A percentile compares a stretch with the other conserved stretches of the same genome.
Conservation (phyloP, 1,140 invertebrate species). For the Eupeodes corollae region DNA sequence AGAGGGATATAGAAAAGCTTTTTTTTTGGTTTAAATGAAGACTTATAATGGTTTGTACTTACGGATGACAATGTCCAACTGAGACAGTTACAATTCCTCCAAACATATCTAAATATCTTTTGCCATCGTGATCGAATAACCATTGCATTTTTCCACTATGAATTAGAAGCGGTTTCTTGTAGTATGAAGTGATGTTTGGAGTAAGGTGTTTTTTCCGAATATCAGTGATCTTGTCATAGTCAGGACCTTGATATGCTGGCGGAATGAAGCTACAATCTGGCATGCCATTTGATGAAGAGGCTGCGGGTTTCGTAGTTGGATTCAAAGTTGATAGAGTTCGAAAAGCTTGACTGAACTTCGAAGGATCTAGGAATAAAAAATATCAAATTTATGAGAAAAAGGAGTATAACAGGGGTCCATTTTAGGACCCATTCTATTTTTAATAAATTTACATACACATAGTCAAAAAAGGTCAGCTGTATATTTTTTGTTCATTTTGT, state of each 20-base stretch:
- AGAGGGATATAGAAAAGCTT: background rate
- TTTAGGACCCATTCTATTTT: no score
- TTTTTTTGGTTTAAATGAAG: background rate
- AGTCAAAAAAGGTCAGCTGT: no score
- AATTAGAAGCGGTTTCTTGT: conserved; percentile 72
- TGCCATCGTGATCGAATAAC: conserved; percentile 78
- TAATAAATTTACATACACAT: no score
- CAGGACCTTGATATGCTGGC: conserved; percentile 42
- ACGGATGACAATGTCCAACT: conserved; percentile 98
- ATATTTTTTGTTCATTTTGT: no score
- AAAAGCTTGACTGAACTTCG: no score
- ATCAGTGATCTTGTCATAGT: conserved; percentile 44
- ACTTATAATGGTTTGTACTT: conserved; percentile 39
- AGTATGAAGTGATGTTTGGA: conserved; percentile 63
- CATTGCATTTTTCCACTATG: conserved; percentile 84
- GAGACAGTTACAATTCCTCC: conserved; percentile 93
- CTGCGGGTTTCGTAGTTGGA: conserved; percentile 18
- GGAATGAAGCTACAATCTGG: conserved; percentile 18
- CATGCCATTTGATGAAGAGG: conserved; percentile 16
- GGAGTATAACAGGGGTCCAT: no score
- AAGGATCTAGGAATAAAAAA: no score
- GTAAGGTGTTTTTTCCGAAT: conserved; percentile 53
- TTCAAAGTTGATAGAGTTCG: conserved; percentile 9
- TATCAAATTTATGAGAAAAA: no score
- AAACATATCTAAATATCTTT: conserved; percentile 87